A percentile compares a stretch with the other conserved stretches of the same genome.
phyloP scores from a whole-genome alignment of 2,888 invertebrate species.

The Cosmia trapezina region DNA sequence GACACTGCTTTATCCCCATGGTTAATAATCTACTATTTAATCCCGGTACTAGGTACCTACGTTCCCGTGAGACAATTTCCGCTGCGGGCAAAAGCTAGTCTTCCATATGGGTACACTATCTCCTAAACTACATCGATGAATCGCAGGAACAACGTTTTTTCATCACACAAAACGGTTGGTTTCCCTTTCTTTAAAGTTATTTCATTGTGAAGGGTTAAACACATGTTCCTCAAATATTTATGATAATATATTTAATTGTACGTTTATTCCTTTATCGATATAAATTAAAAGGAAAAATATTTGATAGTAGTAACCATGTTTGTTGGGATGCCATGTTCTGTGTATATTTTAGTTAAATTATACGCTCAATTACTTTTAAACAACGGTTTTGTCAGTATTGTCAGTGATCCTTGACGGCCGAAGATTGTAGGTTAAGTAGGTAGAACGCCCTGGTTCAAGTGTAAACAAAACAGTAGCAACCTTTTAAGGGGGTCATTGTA shows the following conservation, averaged over 20 bases:
- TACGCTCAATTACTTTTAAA: background rate
- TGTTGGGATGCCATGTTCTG: conserved; percentile 17
- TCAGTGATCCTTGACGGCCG: background rate
- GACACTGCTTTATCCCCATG: no score
- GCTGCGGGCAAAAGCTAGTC: background rate
- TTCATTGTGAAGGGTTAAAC: conserved; percentile 72
- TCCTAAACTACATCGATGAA: conserved; percentile 68
- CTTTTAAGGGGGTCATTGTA: no score
- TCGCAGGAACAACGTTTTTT: conserved; percentile 67
- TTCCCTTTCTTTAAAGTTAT: conserved; percentile 70
- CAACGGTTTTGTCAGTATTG: background rate
- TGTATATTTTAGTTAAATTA: conserved; percentile 40
- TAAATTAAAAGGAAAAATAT: conserved; percentile 44
- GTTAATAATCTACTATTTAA: no score
- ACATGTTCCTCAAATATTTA: conserved; percentile 67
- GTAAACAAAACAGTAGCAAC: no score
- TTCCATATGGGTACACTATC: conserved; percentile 25
- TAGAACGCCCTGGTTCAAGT: no score
- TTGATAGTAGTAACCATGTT: conserved; percentile 11
- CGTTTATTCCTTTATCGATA: conserved; percentile 59
- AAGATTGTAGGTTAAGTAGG: no score
- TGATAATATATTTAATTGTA: conserved; percentile 76
- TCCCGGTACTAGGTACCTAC: no score
- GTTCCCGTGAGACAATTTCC: background rate
- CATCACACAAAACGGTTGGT: conserved; percentile 62